Evolutionary conservation across 2,888 invertebrate species (phyloP), one percentile per base, ranked within the genome.

Genomic region (Drosophila mercatorum): DNA sequence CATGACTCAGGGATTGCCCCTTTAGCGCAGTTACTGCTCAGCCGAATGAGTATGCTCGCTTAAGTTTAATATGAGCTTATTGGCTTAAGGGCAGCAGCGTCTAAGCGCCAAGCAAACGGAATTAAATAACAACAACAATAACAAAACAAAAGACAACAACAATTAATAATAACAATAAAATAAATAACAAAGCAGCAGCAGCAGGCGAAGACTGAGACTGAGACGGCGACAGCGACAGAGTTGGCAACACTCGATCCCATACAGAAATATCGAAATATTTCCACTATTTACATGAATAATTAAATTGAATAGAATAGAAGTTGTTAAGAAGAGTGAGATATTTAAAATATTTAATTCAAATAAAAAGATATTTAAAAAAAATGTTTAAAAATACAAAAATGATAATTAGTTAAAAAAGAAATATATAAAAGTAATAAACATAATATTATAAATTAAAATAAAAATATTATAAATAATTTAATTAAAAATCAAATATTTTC

Each of bases 31-130:
- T 55, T 52, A 63, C 43, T 61, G 74, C 44, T 36, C 61, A 72
- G 36, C 47, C 67, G 46, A 61, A 58, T 43, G 61, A 65, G 62
- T 62, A 31, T 56, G 64, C 78, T 78, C 68, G 72, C 80, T 69
- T 74, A 80, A 82, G 72, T 84, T 84, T 78, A 87, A 87, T 82
- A 75, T 72, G 56, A 87, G 84, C 88, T 87, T 87, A 87, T 87
- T 84, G 85, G 83, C 88, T 84, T 82, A 78, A 65, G 68, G 53
- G 53, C 49, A 53, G 58, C 49, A 52, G 49, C 46, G 40, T 43
- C 40, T 7, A 61, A 75, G 46, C 40, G 46, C 51, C 68, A 47
- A 52, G 44, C 60, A 41, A 47, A 59, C 40, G 65, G 59, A 43
- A 64, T 44, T n/a, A 26, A 49, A 57, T 34, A 34, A 34, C 34